Conservation (phyloP, 2,888 invertebrate genomes). For the Microctonus aethiopoides region DNA sequence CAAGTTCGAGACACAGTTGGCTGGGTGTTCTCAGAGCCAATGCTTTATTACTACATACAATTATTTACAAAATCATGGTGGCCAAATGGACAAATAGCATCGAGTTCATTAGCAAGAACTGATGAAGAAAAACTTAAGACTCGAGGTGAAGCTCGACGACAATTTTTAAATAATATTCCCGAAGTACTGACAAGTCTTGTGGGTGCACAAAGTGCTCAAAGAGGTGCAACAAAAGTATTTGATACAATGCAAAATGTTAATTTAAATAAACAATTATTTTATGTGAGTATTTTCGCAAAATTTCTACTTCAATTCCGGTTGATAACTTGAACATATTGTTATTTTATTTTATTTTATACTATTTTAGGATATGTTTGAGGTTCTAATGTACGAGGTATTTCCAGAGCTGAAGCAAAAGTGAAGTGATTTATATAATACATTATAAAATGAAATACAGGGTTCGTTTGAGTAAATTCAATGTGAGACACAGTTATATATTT, state of each 20-base stretch:
- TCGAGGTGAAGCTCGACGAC: slow-evolving; percentile 76
- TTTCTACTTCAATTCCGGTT: not conserved
- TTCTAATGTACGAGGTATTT: slow-evolving; percentile 69
- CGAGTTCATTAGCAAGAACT: slow-evolving; percentile 69
- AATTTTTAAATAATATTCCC: slow-evolving; percentile 79
- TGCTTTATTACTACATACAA: slow-evolving; percentile 89
- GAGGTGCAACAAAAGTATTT: slow-evolving; percentile 88
- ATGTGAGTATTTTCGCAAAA: slow-evolving; percentile 73
- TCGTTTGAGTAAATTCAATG: too few species aligned
- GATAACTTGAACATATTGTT: slow-evolving; percentile 71
- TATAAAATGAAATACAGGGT: not conserved
- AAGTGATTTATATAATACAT: slow-evolving; percentile 4
- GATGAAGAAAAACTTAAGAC: slow-evolving; percentile 77
- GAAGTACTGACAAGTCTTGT: slow-evolving; percentile 86
- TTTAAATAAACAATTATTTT: slow-evolving; percentile 91
- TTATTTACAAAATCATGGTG: slow-evolving; percentile 88
- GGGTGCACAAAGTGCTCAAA: slow-evolving; percentile 85
- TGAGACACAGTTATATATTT: not conserved
- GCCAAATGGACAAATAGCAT: slow-evolving; percentile 84
- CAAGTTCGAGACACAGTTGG: slow-evolving; percentile 89
- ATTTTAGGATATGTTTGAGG: slow-evolving; percentile 70
- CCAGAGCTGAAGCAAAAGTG: slow-evolving; percentile 66
- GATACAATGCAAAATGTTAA: slow-evolving; percentile 85
- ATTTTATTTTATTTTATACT: slow-evolving; percentile 53
- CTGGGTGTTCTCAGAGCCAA: slow-evolving; percentile 90